Percentiles rank a stretch among this genome's conserved stretches.
These are phyloP conservation scores for Panagrolaimus sp. DNA, from an alignment of 1,140 invertebrate species.

Conservation along the genomic window DNA sequence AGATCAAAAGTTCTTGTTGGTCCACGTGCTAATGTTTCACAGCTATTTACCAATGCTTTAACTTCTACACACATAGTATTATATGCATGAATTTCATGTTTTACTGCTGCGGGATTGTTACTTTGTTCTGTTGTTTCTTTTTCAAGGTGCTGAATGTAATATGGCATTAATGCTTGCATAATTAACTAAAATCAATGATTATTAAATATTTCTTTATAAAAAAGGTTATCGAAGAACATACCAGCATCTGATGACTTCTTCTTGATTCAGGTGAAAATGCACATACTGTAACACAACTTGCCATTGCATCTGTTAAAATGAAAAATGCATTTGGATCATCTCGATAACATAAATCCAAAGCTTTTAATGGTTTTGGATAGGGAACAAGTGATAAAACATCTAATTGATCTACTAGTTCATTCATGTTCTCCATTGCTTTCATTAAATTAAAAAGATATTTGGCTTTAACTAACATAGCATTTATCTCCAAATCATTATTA, in stretches of 20 bases:
- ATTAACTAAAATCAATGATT: slow-evolving; percentile 67
- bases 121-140: slow-evolving; percentile 77
- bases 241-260: slow-evolving; percentile 90
- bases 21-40: slow-evolving; percentile 77
- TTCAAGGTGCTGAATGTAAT: slow-evolving; percentile 86
- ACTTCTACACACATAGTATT: slow-evolving; percentile 72
- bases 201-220: too few relatives aligned
- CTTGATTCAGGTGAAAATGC: slow-evolving; percentile 91
- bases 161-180: slow-evolving; percentile 87
- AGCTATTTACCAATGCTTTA: slow-evolving; percentile 88
- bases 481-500: slow-evolving; percentile 55
- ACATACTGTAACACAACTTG: slow-evolving; percentile 90
- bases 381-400: slow-evolving; percentile 91
- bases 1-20: slow-evolving; percentile 60
- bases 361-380: slow-evolving; percentile 87
- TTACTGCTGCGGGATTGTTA: slow-evolving; percentile 56
- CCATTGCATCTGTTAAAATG: slow-evolving; percentile 79
- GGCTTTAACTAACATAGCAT: slow-evolving; percentile 58
- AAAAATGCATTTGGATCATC: slow-evolving; percentile 90
- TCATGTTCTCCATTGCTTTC: slow-evolving; percentile 60
- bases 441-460: slow-evolving; percentile 72
- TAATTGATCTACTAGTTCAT: slow-evolving; percentile 69
- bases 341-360: slow-evolving; percentile 92
- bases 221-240: too few relatives aligned
- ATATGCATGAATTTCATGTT: slow-evolving; percentile 84